Conservation (phyloP, 2,888 invertebrate genomes). For the Elegia similella region DNA sequence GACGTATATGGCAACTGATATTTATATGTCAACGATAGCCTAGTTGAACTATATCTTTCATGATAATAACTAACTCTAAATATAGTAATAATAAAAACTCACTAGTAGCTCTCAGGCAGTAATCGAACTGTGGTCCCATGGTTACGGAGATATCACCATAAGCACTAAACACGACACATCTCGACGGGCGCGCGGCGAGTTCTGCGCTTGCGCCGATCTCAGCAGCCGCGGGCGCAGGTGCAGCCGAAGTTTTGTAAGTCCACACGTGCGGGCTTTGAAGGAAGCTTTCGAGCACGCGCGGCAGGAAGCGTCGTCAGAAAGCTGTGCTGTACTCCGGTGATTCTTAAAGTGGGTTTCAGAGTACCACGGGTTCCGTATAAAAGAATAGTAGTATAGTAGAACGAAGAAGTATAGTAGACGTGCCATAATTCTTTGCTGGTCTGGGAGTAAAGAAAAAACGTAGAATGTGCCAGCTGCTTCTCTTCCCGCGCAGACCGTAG, state of each 20-base stretch:
- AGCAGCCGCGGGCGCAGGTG: conserved; percentile 61
- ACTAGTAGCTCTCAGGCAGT: conserved; percentile 75
- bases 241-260: conserved; percentile 28
- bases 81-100: conserved; percentile 42
- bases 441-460: too few relatives aligned
- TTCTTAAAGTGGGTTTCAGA: too few relatives aligned
- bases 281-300: conserved; percentile 55
- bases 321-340: background rate
- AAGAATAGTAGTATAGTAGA: too few relatives aligned
- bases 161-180: conserved; percentile 72
- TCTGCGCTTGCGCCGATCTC: conserved; percentile 50
- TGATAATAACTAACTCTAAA: too few relatives aligned
- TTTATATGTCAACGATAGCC: too few relatives aligned
- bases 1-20: background rate
- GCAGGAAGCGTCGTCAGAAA: conserved; percentile 59
- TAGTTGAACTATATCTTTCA: too few relatives aligned
- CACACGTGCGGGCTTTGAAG: conserved; percentile 73
- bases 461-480: too few relatives aligned
- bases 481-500: too few relatives aligned
- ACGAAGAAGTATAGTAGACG: too few relatives aligned
- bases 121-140: conserved; percentile 79
- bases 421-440: too few relatives aligned
- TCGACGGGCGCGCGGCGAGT: conserved; percentile 63
- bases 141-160: conserved; percentile 35
- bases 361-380: too few relatives aligned